These are phyloP conservation scores for Fragum whitleyi DNA, from an alignment of 2,888 invertebrate species.

Conservation along the genomic window DNA sequence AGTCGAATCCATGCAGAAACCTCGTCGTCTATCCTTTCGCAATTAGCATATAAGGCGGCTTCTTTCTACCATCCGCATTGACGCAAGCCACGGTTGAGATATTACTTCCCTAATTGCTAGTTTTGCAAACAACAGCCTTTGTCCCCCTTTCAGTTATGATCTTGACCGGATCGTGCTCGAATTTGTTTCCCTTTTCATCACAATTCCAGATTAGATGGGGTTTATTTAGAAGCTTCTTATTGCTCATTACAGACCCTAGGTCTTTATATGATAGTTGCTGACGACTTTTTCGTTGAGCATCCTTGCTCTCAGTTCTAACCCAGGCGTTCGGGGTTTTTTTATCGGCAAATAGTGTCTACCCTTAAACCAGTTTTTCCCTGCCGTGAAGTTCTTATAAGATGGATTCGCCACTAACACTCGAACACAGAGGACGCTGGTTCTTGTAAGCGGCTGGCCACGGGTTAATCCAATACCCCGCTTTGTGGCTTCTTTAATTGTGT, in stretches of 20 bases:
- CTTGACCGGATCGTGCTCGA: slow-evolving; percentile 29
- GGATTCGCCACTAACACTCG: neutral
- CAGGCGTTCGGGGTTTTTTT: slow-evolving; percentile 16
- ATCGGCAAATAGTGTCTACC: slow-evolving; percentile 9
- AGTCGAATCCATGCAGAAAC: slow-evolving; percentile 56
- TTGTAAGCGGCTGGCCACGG: slow-evolving; percentile 6
- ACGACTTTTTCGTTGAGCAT: slow-evolving; percentile 25
- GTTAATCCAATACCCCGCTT: slow-evolving; percentile 21
- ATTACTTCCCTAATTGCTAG: neutral
- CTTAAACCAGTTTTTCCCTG: slow-evolving; percentile 33
- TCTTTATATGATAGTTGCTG: slow-evolving; percentile 8
- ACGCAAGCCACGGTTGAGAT: slow-evolving; percentile 52
- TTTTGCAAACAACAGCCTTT: slow-evolving; percentile 11
- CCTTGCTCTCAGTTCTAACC: slow-evolving; percentile 1
- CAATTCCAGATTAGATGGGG: slow-evolving; percentile 28
- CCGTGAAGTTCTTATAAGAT: neutral
- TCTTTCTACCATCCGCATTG: slow-evolving; percentile 49
- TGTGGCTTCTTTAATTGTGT: neutral
- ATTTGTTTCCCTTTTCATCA: slow-evolving; percentile 26
- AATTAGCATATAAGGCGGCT: slow-evolving; percentile 62
- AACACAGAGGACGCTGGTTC: neutral
- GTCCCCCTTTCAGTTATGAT: slow-evolving; percentile 10
- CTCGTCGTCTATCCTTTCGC: slow-evolving; percentile 63
- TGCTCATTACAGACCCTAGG: neutral
- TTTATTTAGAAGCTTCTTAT: neutral